Evolutionary conservation across 1,140 invertebrate genomes (phyloP).

Genomic region (Drosophila triauraria): DNA sequence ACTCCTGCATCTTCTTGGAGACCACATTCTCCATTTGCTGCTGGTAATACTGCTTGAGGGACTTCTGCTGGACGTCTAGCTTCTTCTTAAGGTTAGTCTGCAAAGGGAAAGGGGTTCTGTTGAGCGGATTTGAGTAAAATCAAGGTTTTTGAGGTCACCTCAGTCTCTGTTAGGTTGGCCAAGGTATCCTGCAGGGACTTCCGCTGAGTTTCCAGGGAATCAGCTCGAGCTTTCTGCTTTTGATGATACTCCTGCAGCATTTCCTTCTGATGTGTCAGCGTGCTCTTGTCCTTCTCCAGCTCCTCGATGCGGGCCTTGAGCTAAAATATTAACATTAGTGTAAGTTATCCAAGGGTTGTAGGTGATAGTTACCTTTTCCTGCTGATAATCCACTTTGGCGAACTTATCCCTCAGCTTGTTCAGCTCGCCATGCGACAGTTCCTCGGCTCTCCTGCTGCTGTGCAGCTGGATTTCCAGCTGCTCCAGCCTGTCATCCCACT

Average conservation of each 20-base stretch:
- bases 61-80: constrained; percentile 88
- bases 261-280: constrained; percentile 72
- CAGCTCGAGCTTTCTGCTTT: constrained; percentile 73
- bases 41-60: constrained; percentile 91
- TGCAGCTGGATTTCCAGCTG: constrained; percentile 73
- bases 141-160: constrained; percentile 39
- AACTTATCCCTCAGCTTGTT: constrained; percentile 75
- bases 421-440: constrained; percentile 67
- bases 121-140: not conserved
- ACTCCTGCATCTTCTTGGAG: constrained; percentile 90
- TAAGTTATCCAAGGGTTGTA: too few relatives aligned
- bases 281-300: constrained; percentile 68
- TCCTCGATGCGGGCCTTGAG: constrained; percentile 62
- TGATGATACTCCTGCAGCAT: constrained; percentile 81
- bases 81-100: constrained; percentile 85
- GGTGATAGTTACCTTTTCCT: constrained; percentile 63
- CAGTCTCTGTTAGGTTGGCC: constrained; percentile 70
- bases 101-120: not conserved
- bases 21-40: constrained; percentile 92
- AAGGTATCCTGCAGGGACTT: constrained; percentile 76
- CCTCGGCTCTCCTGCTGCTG: constrained; percentile 65
- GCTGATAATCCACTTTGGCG: constrained; percentile 74
- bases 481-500: constrained; percentile 58
- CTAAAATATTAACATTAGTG: constrained; percentile 23
- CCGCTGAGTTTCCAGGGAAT: constrained; percentile 66